Conservation (phyloP, 2,113 vertebrate species). For the Passerina amoena region DNA sequence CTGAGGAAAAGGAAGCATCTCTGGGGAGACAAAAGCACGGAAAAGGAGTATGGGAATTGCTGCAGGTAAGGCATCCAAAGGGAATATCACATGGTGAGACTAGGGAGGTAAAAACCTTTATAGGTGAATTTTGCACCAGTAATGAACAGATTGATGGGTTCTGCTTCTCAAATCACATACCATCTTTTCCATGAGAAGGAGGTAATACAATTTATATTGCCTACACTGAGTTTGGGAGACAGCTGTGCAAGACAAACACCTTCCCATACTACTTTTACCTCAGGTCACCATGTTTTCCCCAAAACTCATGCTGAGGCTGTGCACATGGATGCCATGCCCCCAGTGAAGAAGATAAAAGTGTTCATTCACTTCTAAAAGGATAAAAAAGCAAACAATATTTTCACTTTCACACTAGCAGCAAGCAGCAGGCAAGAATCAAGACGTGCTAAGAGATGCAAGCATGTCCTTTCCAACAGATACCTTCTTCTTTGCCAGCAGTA, state of each 20-base stretch:
- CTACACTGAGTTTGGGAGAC: background rate
- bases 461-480: slow-evolving; percentile 79
- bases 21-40: background rate
- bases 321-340: background rate
- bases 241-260: background rate
- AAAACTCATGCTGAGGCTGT: background rate
- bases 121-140: background rate
- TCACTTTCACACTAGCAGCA: slow-evolving; percentile 74
- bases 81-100: background rate
- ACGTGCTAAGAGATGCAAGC: slow-evolving; percentile 71
- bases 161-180: background rate
- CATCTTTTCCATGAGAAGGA: background rate
- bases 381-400: slow-evolving; percentile 51
- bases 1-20: background rate
- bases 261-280: background rate
- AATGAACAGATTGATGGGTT: background rate
- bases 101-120: background rate
- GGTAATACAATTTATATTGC: background rate
- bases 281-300: background rate
- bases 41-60: background rate
- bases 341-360: background rate
- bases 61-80: background rate
- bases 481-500: slow-evolving; percentile 94
- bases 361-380: slow-evolving; percentile 37
- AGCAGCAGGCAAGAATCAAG: slow-evolving; percentile 77